Base-by-base conservation (phyloP, 2,888 invertebrate genomes). In the Actias luna region DNA sequence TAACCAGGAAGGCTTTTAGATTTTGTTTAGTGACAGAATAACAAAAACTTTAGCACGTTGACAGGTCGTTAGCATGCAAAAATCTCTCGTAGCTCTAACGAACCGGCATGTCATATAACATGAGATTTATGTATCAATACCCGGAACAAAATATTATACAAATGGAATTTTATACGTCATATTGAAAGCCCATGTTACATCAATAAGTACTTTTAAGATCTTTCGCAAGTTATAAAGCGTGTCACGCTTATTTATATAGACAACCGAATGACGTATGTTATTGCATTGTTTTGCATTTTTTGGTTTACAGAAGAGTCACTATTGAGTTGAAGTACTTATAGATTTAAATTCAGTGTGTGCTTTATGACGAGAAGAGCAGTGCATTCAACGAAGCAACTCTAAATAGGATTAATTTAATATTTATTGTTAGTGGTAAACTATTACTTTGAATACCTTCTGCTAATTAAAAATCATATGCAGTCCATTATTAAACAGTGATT, bases 81-180 rank as follows among this genome's bases (percentile, higher is more conserved):
- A 50, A 50, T 50, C 22, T 50, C 46, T 46, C 39, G 10, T 10
- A 22, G 22, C 14, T 22, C 3, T 46, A 7, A 33, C 33, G 12
- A 33, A 7, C 33, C 33, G 33, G 33, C 7, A 39, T 39, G 14
- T 1, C 39, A 22, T 10, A 46, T 46, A 22, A 22, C 22, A 46
- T 18, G 2, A 46, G 0, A 7, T 3, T 42, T 18, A 42, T n/a
- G n/a, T n/a, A n/a, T 33, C 1, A 18, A 25, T 50, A 50, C 12
- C 12, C 22, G 46, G n/a, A 55, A 55, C 7, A 55, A 55, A 55
- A 55, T 29, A 55, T 55, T 55, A 55, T 29, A 55, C 55, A 55
- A 55, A 55, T 5, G n/a, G 3, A 50, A 50, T 50, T 50, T 14
- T 29, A n/a, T n/a, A 55, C 16, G n/a, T n/a, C n/a, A n/a, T 55